Evolutionary conservation across 2,113 vertebrate species (phyloP).

Genomic region (Mola mola): DNA sequence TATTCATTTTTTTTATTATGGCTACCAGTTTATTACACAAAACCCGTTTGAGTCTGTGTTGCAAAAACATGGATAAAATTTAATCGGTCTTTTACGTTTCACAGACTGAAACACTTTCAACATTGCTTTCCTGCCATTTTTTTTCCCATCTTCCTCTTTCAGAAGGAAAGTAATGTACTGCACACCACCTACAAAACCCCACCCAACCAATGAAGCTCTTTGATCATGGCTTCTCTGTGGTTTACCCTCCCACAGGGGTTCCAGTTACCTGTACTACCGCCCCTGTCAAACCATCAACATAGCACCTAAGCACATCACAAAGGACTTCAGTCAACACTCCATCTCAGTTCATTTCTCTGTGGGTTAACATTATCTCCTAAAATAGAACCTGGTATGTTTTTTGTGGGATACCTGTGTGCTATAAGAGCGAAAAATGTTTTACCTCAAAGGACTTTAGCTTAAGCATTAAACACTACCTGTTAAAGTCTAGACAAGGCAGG

Average conservation of each 20-base stretch:
- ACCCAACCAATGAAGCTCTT: slow-evolving; percentile 51
- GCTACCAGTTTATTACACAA: slow-evolving; percentile 2
- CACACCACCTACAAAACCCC: slow-evolving; percentile 59
- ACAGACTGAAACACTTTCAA: slow-evolving; percentile 52
- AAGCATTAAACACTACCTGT: background rate
- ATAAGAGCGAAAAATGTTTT: background rate
- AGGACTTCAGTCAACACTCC: slow-evolving; percentile 50
- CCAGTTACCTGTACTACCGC: slow-evolving; percentile 48
- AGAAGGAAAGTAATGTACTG: slow-evolving; percentile 37
- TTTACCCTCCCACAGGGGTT: slow-evolving; percentile 50
- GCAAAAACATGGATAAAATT: slow-evolving; percentile 2
- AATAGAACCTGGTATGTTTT: slow-evolving; percentile 33
- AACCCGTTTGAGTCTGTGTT: background rate
- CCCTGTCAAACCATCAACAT: slow-evolving; percentile 43
- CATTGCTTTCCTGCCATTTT: background rate
- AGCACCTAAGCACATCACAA: slow-evolving; percentile 39
- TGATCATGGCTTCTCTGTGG: slow-evolving; percentile 47
- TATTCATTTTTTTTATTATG: slow-evolving; percentile 12
- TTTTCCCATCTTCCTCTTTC: slow-evolving; percentile 11
- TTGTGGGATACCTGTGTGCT: background rate
- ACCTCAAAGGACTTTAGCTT: background rate
- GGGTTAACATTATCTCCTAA: slow-evolving; percentile 41
- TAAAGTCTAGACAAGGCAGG: too few species aligned
- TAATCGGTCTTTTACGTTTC: background rate
- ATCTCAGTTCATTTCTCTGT: slow-evolving; percentile 11